phyloP scores from a whole-genome alignment of 2,113 vertebrate species.

The Uropsilus gracilis region DNA sequence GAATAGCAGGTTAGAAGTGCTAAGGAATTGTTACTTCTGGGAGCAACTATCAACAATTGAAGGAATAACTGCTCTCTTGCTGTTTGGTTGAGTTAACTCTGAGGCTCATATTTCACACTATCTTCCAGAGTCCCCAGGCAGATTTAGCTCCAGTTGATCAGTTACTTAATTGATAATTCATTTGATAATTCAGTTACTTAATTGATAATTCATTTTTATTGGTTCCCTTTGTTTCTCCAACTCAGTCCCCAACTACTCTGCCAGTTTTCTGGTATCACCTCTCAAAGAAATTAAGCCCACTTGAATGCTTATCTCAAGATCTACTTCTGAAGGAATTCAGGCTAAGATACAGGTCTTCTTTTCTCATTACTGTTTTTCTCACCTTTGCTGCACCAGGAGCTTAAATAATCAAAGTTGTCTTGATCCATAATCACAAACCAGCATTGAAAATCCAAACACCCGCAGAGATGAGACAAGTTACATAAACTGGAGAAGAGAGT shows the following conservation, averaged over 20 bases:
- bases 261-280: not conserved
- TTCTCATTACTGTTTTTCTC: slow-evolving; percentile 39
- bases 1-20: not conserved
- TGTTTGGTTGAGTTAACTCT: not conserved
- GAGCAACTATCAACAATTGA: not conserved
- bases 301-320: not conserved
- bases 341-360: not conserved
- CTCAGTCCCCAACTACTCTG: not conserved
- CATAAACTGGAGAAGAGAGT: slow-evolving; percentile 60
- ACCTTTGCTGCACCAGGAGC: slow-evolving; percentile 39
- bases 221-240: not conserved
- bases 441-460: slow-evolving; percentile 55
- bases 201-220: not conserved
- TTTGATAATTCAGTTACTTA: not conserved
- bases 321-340: not conserved
- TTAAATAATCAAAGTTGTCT: slow-evolving; percentile 44
- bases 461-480: slow-evolving; percentile 58
- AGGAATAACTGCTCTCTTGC: not conserved
- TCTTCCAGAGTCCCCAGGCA: not conserved
- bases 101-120: not conserved
- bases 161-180: not conserved
- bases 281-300: not conserved
- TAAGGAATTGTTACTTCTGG: not conserved
- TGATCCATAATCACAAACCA: slow-evolving; percentile 32
- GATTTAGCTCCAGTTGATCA: not conserved